phyloP scores from a whole-genome alignment of 2,797 vertebrate genomes.

The Anomalospiza imberbis region DNA sequence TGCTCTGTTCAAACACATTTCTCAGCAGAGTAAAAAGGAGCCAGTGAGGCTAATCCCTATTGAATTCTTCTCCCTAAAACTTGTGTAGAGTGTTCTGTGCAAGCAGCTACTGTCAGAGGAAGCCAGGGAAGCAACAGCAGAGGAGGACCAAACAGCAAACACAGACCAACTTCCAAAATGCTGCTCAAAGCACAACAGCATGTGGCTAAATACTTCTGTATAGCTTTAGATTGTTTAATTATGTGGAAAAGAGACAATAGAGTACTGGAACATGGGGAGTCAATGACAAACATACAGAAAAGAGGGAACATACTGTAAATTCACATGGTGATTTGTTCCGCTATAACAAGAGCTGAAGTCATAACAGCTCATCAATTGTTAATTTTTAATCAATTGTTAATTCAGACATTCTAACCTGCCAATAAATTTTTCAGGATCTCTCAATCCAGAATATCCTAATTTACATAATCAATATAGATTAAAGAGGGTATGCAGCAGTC shows the following conservation, averaged over 20 bases:
- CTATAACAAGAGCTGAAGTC: not conserved
- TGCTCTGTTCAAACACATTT: not conserved
- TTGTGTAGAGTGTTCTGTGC: not conserved
- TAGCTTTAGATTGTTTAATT: not conserved
- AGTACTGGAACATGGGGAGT: fast-evolving
- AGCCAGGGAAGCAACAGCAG: not conserved
- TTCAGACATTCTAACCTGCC: not conserved
- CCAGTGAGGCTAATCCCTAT: not conserved
- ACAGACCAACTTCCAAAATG: not conserved
- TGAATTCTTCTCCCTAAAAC: not conserved
- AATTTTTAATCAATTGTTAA: not conserved
- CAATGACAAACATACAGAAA: not conserved
- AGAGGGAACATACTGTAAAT: not conserved
- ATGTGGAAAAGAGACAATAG: not conserved
- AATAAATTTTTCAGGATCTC: not conserved
- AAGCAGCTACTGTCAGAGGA: not conserved
- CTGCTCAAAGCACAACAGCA: not conserved
- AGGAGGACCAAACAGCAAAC: not conserved
- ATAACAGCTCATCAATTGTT: not conserved
- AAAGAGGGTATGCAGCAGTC: not conserved
- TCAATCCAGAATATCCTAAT: not conserved
- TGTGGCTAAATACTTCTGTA: not conserved
- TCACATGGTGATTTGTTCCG: not conserved
- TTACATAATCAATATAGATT: not conserved
- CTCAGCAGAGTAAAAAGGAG: not conserved